Percentiles rank a stretch among this genome's conserved stretches.
phyloP scores from a whole-genome alignment of 2,888 invertebrate species.

The Torymus tubicola region DNA sequence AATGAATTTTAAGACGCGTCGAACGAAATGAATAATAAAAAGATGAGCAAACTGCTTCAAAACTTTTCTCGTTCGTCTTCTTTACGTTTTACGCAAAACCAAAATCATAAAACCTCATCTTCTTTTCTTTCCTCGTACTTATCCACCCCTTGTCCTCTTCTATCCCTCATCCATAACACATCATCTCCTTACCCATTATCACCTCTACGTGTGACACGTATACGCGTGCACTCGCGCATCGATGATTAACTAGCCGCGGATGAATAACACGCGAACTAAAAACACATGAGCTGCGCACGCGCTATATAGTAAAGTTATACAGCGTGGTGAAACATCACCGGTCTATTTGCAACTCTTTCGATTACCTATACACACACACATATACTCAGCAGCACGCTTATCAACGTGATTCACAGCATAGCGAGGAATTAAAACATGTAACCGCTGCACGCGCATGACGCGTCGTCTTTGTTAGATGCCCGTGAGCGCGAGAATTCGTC shows the following conservation, averaged over 20 bases:
- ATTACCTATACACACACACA: neutral
- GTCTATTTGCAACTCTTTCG: conserved; percentile 24
- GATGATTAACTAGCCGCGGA: conserved; percentile 37
- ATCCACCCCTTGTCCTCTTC: neutral
- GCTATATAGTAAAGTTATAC: no score
- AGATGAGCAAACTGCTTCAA: no score
- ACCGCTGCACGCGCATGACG: conserved; percentile 27
- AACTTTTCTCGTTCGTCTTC: no score
- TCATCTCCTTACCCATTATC: neutral
- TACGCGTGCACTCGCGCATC: neutral
- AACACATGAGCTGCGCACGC: conserved; percentile 9
- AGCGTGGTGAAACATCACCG: conserved; percentile 38
- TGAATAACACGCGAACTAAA: conserved; percentile 37
- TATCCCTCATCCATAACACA: no score
- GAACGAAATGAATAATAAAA: no score
- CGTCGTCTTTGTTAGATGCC: conserved; percentile 28
- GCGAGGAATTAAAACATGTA: conserved; percentile 45
- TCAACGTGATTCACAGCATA: conserved; percentile 45
- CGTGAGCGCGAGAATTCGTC: conserved; percentile 21
- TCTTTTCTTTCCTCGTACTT: neutral
- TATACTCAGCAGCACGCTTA: conserved; percentile 8
- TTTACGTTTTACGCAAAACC: no score
- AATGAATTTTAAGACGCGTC: no score
- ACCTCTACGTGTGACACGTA: conserved; percentile 5
- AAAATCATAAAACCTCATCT: no score